A percentile compares a stretch with the other conserved stretches of the same genome.
phyloP scores from a whole-genome alignment of 1,140 invertebrate genomes.

The Euura lappo region DNA sequence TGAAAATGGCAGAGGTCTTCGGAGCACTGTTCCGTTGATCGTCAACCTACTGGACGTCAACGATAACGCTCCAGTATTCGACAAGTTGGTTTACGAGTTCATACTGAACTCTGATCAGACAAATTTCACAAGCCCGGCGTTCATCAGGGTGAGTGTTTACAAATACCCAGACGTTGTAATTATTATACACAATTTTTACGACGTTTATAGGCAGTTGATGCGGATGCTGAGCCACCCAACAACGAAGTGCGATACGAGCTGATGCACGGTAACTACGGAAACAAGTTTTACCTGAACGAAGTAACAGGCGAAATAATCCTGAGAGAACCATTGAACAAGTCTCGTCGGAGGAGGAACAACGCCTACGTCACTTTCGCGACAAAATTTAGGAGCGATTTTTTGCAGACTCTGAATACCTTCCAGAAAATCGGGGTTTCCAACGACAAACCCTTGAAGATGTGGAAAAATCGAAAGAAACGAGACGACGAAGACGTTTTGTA shows the following conservation, averaged over 20 bases:
- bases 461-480: constrained; percentile 51
- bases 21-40: constrained; percentile 72
- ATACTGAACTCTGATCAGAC: constrained; percentile 75
- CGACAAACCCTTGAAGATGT: constrained; percentile 13
- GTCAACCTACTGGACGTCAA: constrained; percentile 85
- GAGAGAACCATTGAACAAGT: constrained; percentile 59
- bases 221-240: constrained; percentile 84
- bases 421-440: constrained; percentile 10
- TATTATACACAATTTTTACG: not conserved
- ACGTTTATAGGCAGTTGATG: constrained; percentile 72
- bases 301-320: constrained; percentile 73
- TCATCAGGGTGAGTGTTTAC: constrained; percentile 64
- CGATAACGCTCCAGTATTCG: constrained; percentile 85
- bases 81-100: constrained; percentile 81
- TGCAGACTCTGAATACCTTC: constrained; percentile 16
- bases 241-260: constrained; percentile 86
- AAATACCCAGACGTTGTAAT: not conserved
- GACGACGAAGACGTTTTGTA: constrained; percentile 63
- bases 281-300: constrained; percentile 80
- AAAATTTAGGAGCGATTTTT: constrained; percentile 19
- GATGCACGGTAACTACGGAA: constrained; percentile 78
- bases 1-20: constrained; percentile 80
- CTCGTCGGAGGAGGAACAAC: constrained; percentile 42
- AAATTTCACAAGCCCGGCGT: constrained; percentile 74
- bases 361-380: constrained; percentile 22